Conservation (phyloP, 1,140 invertebrate genomes). For the Diprion similis region DNA sequence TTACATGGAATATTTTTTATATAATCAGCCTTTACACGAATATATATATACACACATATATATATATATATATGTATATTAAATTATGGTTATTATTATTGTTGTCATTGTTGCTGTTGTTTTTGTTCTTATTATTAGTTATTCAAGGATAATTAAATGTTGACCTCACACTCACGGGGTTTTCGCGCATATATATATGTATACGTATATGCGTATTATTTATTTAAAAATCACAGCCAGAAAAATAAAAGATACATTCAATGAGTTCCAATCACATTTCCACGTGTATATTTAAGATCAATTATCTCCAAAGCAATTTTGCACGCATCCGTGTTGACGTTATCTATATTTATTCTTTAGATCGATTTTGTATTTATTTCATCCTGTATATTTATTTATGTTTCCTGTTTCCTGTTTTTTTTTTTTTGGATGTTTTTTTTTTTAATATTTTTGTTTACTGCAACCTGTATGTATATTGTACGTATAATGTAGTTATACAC, state of each 20-base stretch:
- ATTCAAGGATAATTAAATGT: no score
- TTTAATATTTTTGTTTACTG: no score
- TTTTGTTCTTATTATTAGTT: no score
- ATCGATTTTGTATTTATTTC: neutral
- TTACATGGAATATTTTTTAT: constrained; percentile 1
- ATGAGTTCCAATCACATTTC: constrained; percentile 10
- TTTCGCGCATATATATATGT: neutral
- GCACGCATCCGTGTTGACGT: no score
- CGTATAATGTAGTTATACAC: no score
- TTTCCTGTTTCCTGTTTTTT: constrained; percentile 16
- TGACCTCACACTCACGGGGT: no score
- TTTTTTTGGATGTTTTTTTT: constrained; percentile 17
- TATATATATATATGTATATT: constrained; percentile 2
- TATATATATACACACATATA: constrained; percentile 10
- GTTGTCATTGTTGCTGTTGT: no score
- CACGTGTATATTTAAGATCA: neutral
- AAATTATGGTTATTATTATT: neutral
- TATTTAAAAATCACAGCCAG: constrained; percentile 21
- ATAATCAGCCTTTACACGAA: constrained; percentile 21
- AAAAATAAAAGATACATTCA: constrained; percentile 14
- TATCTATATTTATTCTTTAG: no score
- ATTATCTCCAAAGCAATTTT: neutral
- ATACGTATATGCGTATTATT: constrained; percentile 3
- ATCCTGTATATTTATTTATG: constrained; percentile 10
- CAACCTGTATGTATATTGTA: no score